Evolutionary conservation across 2,888 invertebrate genomes (phyloP).

Genomic region (Polietes domitor): DNA sequence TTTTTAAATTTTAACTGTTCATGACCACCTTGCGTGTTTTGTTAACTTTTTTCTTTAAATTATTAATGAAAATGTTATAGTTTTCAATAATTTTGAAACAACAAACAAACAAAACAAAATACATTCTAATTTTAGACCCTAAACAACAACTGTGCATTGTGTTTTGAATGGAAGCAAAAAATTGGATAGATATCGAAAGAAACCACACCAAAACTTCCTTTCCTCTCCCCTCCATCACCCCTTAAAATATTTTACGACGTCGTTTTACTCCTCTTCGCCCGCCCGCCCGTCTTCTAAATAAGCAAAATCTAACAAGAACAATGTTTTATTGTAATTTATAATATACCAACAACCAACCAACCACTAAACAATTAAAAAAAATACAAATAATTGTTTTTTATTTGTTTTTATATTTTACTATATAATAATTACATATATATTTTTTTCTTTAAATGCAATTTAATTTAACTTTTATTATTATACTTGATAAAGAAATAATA

Average conservation of each 20-base stretch:
- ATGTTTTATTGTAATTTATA: conserved; percentile 57
- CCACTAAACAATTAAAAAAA: conserved; percentile 33
- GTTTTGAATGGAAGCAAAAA: not conserved
- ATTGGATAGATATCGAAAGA: not conserved
- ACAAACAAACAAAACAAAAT: not conserved
- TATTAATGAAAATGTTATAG: conserved; percentile 9
- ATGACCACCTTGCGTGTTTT: not conserved
- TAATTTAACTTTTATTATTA: conserved; percentile 53
- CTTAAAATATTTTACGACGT: not conserved
- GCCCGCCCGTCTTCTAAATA: conserved; percentile 8
- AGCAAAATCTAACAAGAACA: conserved; percentile 10
- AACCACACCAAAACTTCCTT: not conserved
- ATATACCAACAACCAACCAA: conserved; percentile 33
- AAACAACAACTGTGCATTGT: not conserved
- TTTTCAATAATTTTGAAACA: conserved; percentile 11
- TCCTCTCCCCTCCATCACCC: conserved; percentile 11
- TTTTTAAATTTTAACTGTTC: not conserved
- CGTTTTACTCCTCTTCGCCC: too few species aligned
- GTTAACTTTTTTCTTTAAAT: not conserved
- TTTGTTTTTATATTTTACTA: conserved; percentile 60
- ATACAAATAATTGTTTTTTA: conserved; percentile 52
- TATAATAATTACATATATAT: conserved; percentile 44
- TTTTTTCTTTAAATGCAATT: conserved; percentile 57
- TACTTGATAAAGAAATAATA: conserved; percentile 53
- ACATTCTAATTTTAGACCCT: not conserved